Evolutionary conservation across 2,113 vertebrate genomes (phyloP), one percentile per base, ranked within the genome.

Genomic region (Chaenocephalus aceratus): DNA sequence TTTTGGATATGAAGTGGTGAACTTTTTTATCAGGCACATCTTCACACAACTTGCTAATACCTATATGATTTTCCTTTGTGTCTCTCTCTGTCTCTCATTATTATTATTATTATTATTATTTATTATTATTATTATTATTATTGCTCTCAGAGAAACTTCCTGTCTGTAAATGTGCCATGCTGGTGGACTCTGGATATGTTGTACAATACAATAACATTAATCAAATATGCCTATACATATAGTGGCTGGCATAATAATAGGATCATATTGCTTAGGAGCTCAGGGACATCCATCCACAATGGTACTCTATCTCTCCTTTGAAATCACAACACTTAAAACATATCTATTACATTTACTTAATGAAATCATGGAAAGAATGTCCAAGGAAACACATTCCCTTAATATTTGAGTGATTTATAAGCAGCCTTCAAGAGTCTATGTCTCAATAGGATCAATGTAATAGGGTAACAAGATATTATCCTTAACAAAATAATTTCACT

Each of bases 231-330:
- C 64, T 30, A 3, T 30, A 30, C 26, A 30, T 9, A 58, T 49
- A 58, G 66, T 64, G 65, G 3, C 5, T 65, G 70, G 53, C 56
- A 72, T 65, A 52, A 70, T 61, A 30, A 65, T 36, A 6, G 36
- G 36, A 76, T 56, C 23, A 51, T n/a, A 53, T 75, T n/a, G 73
- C 41, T 58, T 45, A 71, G 51, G 59, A 57, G 12, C 10, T 76
- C 56, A 4, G 12, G 18, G 6, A 41, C 36, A 41, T 41, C 36
- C 36, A 41, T 41, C 36, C 36, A 41, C 36, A 41, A 41, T 6
- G 5, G 1, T 41, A 41, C 16, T 9, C 18, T 7, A 9, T 18
- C 7, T 18, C n/a, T 23, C 10, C 54, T 56, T 23, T 23, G 0
- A 56, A 56, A 21, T 12, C 54, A 56, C 21, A 23, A 26, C 56